A percentile compares a stretch with the other conserved stretches of the same genome.
These are phyloP conservation scores for Aix galericulata DNA, from an alignment of 2,113 vertebrate species.

Conservation along the genomic window DNA sequence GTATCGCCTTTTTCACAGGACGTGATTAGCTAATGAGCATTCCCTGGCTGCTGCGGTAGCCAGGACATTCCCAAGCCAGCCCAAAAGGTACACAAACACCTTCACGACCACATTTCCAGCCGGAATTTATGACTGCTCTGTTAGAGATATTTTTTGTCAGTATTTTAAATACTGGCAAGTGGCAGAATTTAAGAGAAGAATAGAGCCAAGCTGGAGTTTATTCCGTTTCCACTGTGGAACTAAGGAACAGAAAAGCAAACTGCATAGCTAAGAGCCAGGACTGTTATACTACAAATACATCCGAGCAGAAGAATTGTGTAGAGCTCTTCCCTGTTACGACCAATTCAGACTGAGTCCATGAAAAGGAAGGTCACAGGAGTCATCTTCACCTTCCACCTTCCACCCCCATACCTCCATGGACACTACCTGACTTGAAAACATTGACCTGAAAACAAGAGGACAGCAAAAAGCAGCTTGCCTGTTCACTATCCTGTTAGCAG, in stretches of 20 bases:
- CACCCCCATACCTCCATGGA: accelerated
- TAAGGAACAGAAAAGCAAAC: not conserved
- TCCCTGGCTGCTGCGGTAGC: not conserved
- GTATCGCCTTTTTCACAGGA: not conserved
- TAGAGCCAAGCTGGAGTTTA: too few species aligned
- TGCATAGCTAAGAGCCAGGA: not conserved
- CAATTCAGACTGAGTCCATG: not conserved
- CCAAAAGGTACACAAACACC: not conserved
- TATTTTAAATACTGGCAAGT: not conserved
- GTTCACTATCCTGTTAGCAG: not conserved
- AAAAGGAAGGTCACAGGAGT: not conserved
- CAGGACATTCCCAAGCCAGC: not conserved
- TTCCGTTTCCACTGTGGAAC: not conserved
- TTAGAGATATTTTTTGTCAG: not conserved
- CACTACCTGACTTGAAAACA: not conserved
- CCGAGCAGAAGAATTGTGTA: too few species aligned
- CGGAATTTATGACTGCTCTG: not conserved
- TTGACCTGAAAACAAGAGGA: not conserved
- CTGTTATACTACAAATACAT: not conserved
- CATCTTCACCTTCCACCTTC: not conserved
- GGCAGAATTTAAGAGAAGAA: not conserved
- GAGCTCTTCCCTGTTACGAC: not conserved
- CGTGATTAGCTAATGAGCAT: not conserved
- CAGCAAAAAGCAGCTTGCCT: not conserved
- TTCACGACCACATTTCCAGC: not conserved